These are phyloP conservation scores for Strix uralensis DNA, from an alignment of 2,113 vertebrate species.

Conservation along the genomic window DNA sequence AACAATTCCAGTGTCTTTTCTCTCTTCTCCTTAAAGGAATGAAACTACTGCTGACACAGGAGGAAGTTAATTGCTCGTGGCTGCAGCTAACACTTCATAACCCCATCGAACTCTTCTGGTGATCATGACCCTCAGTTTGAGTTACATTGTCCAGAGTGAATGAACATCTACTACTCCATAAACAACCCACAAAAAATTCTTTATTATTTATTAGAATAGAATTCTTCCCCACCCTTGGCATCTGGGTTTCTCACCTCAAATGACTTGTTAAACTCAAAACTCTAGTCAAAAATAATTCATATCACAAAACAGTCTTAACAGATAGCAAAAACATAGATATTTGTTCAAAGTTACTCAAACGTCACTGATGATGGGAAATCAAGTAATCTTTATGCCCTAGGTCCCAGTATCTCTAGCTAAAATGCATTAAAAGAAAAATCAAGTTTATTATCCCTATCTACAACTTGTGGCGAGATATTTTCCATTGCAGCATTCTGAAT, in stretches of 20 bases:
- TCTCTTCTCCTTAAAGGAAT: neutral
- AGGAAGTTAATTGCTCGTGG: neutral
- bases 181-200: neutral
- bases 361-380: neutral
- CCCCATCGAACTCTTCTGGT: neutral
- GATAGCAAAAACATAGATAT: neutral
- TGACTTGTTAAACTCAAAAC: neutral
- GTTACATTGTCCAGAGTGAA: neutral
- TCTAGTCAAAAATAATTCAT: neutral
- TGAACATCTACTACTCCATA: neutral
- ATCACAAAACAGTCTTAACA: neutral
- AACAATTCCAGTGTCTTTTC: neutral
- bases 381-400: constrained; percentile 1
- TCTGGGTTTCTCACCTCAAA: neutral
- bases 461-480: constrained; percentile 54
- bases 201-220: neutral
- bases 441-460: constrained; percentile 51
- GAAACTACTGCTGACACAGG: neutral
- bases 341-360: neutral
- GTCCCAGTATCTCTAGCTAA: neutral
- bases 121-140: neutral
- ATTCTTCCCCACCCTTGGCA: neutral
- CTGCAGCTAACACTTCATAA: neutral
- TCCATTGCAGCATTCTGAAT: constrained; percentile 55
- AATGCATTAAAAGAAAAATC: constrained; percentile 40